phyloP scores from a whole-genome alignment of 2,888 invertebrate genomes.

The Mechanitis messenoides region DNA sequence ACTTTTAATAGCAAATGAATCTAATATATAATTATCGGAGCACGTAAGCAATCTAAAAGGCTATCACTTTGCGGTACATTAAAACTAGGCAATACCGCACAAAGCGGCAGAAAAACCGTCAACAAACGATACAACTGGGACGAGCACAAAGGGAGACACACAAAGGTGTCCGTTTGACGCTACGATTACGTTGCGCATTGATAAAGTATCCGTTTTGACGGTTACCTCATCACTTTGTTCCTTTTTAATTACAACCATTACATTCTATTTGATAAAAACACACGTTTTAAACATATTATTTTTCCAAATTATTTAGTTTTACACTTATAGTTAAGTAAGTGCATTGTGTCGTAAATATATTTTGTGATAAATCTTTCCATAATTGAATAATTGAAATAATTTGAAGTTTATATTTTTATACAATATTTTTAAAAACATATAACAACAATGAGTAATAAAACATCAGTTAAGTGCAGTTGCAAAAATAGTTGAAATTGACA shows the following conservation, averaged over 20 bases:
- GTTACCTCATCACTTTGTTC: constrained; percentile 1
- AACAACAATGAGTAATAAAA: too few species aligned
- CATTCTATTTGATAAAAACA: background rate
- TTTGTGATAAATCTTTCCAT: too few species aligned
- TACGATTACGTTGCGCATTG: constrained; percentile 13
- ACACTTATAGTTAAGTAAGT: too few species aligned
- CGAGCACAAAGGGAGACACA: constrained; percentile 26
- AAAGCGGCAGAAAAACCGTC: constrained; percentile 26
- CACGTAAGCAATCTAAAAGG: constrained; percentile 13
- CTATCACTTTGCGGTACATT: constrained; percentile 23
- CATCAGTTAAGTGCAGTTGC: too few species aligned
- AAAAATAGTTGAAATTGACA: too few species aligned
- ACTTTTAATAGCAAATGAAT: too few species aligned
- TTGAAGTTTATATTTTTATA: too few species aligned
- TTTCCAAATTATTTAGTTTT: too few species aligned
- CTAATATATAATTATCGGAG: background rate
- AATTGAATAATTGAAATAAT: too few species aligned
- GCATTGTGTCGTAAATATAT: too few species aligned
- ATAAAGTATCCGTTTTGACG: constrained; percentile 10
- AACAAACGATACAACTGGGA: constrained; percentile 30
- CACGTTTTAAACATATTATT: too few species aligned
- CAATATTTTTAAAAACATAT: too few species aligned
- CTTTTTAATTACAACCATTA: background rate
- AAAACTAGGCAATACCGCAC: constrained; percentile 25
- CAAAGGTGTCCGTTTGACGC: constrained; percentile 26